A percentile compares a stretch with the other conserved stretches of the same genome.
phyloP scores from a whole-genome alignment of 2,113 vertebrate genomes.

The Psittacula cyanocephala region DNA sequence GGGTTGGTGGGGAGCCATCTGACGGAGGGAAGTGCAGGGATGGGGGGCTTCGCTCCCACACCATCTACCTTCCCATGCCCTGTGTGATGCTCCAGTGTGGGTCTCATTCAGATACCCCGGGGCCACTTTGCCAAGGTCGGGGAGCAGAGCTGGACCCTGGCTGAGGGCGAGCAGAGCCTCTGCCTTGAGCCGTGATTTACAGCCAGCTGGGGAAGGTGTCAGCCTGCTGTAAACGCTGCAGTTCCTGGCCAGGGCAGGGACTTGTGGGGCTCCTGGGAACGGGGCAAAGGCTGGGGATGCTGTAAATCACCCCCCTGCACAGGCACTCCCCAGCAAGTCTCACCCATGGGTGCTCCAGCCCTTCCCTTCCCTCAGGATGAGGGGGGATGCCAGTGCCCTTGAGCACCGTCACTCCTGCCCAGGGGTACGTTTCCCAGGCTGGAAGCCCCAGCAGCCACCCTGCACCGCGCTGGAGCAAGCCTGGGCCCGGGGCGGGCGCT shows the following conservation, averaged over 20 bases:
- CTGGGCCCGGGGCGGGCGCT: not conserved
- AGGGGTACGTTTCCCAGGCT: not conserved
- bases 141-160: not conserved
- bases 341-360: not conserved
- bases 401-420: not conserved
- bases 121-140: rapidly evolving
- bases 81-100: not conserved
- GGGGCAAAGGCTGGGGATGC: not conserved
- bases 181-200: not conserved
- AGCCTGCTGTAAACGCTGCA: not conserved
- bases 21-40: not conserved
- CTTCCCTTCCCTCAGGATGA: not conserved
- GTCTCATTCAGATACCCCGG: not conserved
- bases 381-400: rapidly evolving
- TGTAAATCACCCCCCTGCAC: not conserved
- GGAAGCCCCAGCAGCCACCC: not conserved
- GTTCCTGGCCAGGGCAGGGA: not conserved
- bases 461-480: rapidly evolving
- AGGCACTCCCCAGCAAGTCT: not conserved
- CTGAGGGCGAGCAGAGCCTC: not conserved
- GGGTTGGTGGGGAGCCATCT: rapidly evolving
- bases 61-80: not conserved
- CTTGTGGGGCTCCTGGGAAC: not conserved
- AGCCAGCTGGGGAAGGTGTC: not conserved
- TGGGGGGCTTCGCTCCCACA: not conserved